Conservation (phyloP, 1,140 invertebrate genomes). For the Tetramorium simillimum region DNA sequence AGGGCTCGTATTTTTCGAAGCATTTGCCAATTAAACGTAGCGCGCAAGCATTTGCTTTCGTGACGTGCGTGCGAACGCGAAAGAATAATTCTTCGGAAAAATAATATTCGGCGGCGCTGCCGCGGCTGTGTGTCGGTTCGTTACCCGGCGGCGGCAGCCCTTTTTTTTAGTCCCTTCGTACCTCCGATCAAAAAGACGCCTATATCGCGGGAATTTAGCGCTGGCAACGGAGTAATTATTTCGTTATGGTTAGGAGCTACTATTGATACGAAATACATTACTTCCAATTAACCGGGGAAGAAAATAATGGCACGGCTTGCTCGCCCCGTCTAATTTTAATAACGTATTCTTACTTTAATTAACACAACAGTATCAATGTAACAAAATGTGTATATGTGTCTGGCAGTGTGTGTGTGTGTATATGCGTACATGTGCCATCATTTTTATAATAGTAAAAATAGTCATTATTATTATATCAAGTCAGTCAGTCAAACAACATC, state of each 20-base stretch:
- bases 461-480: neutral
- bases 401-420: neutral
- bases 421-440: neutral
- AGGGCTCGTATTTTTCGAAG: constrained; percentile 62
- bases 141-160: constrained; percentile 27
- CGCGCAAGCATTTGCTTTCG: constrained; percentile 60
- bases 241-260: constrained; percentile 2
- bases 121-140: constrained; percentile 37
- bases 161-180: constrained; percentile 19
- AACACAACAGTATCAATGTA: neutral
- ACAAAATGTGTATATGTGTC: neutral
- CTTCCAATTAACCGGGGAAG: constrained; percentile 48
- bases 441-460: neutral
- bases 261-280: constrained; percentile 39
- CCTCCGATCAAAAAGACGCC: constrained; percentile 44
- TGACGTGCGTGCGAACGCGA: constrained; percentile 58
- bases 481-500: neutral
- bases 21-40: constrained; percentile 63
- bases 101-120: constrained; percentile 54
- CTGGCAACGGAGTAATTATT: constrained; percentile 46
- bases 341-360: constrained; percentile 40
- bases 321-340: constrained; percentile 33
- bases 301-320: constrained; percentile 22
- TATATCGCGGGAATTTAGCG: constrained; percentile 49
- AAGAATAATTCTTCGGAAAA: constrained; percentile 61